Base-by-base conservation (phyloP, 2,797 vertebrate genomes). In the Cirrhinus molitorella region DNA sequence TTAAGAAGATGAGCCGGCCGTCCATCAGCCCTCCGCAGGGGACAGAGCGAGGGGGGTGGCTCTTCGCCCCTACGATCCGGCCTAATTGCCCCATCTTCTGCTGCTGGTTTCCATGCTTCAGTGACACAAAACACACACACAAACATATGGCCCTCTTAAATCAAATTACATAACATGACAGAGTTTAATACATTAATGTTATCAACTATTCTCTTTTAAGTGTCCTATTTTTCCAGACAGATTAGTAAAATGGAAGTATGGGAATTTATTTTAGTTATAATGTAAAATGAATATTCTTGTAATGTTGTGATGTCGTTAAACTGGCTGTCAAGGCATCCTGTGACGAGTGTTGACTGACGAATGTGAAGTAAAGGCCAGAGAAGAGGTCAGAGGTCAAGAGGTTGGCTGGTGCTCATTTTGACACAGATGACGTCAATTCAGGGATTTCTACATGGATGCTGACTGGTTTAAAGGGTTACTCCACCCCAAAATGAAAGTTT, bases 1-100 rank as follows among this genome's bases (percentile, higher is more conserved):
- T 95, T 95, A 96, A 93, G 88, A 90, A 94, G 94, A 95, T 96
- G 92, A 95, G 89, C 91, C 92, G 94, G 92, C 94, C 93, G 89
- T 95, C 93, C 93, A 95, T 95, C 95, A 95, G 93, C 88, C 91
- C 91, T 93, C 90, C 91, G 88, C 89, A 86, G 92, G 94, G 93
- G 93, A 91, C 92, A 91, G 87, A 89, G 88, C 85, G 80, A 86
- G 86, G 86, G 71, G 88, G 86, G 82, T 3, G 63, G 80, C 73
- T 85, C 82, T 87, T 87, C 83, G 78, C 90, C 85, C 83, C 90
- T 86, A 83, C 87, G 88, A 86, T 81, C 79, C 86, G 88, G 80
- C 88, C 77, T 93, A 92, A 92, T 92, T 92, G 89, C 89, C 91
- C 89, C 73, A 70, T 19, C 75, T 88, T 76, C 86, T 19, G 21